Conservation (phyloP, 2,888 invertebrate species). For the Agriotes lineatus region DNA sequence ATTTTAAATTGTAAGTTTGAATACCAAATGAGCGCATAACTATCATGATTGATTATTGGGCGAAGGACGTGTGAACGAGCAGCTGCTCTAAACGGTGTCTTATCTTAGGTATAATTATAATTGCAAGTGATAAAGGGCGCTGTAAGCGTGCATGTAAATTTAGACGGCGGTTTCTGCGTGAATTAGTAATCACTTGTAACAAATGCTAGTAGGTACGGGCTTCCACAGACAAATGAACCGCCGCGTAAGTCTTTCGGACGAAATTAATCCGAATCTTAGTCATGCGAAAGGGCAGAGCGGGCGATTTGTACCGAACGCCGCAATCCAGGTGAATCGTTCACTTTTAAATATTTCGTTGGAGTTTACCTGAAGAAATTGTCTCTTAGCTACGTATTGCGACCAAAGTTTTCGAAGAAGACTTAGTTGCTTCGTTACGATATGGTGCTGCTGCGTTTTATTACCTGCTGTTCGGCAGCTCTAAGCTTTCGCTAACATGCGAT, state of each 20-base stretch:
- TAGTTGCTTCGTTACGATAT: not conserved
- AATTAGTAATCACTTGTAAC: no score
- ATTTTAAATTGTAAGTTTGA: no score
- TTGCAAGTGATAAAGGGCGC: not conserved
- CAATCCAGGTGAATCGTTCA: not conserved
- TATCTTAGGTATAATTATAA: conserved; percentile 22
- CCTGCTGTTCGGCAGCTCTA: not conserved
- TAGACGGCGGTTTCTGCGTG: not conserved
- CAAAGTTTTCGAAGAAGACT: not conserved
- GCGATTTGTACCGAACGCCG: not conserved
- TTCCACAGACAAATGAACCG: not conserved
- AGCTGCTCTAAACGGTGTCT: conserved; percentile 7
- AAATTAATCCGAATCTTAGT: not conserved
- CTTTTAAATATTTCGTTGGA: not conserved
- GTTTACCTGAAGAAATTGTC: not conserved
- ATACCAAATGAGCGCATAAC: no score
- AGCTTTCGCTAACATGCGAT: not conserved
- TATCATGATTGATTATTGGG: conserved; percentile 27
- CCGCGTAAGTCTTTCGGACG: not conserved
- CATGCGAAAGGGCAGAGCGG: not conserved
- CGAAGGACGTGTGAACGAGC: conserved; percentile 20
- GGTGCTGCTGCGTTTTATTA: conserved; percentile 14
- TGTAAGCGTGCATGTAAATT: not conserved
- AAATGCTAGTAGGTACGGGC: no score
- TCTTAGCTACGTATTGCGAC: conserved; percentile 5